A percentile compares a stretch with the other conserved stretches of the same genome.
Evolutionary conservation across 2,113 vertebrate species (phyloP).

Genomic region (Nycticryphes semicollaris): DNA sequence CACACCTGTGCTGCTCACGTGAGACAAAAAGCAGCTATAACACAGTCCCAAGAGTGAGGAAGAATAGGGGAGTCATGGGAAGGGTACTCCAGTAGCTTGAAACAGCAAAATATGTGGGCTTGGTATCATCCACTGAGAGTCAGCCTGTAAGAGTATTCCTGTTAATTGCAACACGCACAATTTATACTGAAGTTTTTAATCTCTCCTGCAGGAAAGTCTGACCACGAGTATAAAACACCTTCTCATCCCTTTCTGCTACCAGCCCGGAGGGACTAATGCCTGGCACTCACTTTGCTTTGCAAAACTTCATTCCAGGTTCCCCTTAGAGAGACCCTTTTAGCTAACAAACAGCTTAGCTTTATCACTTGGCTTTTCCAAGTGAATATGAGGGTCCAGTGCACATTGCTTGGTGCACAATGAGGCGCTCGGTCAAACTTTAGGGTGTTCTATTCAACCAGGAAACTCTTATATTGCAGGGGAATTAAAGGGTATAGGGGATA

Average conservation of each 20-base stretch:
- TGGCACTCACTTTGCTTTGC: no score
- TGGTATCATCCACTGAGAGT: no score
- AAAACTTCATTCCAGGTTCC: background rate
- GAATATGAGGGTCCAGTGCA: background rate
- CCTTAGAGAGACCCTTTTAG: background rate
- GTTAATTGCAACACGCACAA: no score
- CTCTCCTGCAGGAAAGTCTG: no score
- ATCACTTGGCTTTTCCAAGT: background rate
- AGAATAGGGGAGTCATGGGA: background rate
- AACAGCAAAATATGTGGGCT: no score
- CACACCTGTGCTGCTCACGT: background rate
- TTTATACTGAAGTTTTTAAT: no score
- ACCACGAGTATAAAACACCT: no score
- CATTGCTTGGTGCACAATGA: background rate
- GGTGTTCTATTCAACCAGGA: background rate
- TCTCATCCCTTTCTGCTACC: no score
- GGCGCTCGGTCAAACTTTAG: background rate
- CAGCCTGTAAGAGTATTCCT: no score
- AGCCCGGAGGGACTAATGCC: no score
- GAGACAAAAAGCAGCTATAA: background rate
- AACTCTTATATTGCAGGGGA: background rate
- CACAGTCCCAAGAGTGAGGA: background rate
- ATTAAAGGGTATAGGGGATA: background rate
- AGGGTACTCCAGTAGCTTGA: no score
- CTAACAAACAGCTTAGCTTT: background rate